Percentiles rank a stretch among this genome's conserved stretches.
Conservation (phyloP, 1,140 invertebrate genomes). For the Meloidogyne chitwoodi region DNA sequence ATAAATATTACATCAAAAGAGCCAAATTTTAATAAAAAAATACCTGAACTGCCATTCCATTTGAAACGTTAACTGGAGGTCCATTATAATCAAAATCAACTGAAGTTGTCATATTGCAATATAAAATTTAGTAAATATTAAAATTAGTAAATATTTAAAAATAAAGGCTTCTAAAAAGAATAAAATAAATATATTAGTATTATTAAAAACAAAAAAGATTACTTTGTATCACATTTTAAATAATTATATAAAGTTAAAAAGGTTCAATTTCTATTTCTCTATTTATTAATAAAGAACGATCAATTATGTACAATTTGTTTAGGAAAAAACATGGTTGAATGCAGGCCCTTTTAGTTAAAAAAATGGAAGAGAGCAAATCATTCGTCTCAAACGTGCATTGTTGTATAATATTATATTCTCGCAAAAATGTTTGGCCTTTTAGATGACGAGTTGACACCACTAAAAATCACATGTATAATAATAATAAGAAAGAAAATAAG, state of each 20-base stretch:
- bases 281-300: background rate
- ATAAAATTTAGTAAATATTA: background rate
- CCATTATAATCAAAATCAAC: conserved; percentile 37
- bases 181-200: too few relatives aligned
- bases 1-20: background rate
- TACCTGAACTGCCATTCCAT: conserved; percentile 19
- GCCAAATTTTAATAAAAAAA: background rate
- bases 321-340: background rate
- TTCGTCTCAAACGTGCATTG: background rate
- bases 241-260: too few relatives aligned
- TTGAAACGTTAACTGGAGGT: conserved; percentile 33
- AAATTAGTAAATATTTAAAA: too few relatives aligned
- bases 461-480: background rate
- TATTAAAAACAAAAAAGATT: too few relatives aligned
- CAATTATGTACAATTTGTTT: background rate
- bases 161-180: too few relatives aligned
- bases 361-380: background rate
- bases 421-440: background rate
- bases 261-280: background rate
- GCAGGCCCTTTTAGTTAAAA: background rate
- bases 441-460: background rate
- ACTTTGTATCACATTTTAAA: too few relatives aligned
- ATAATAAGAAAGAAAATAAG: background rate
- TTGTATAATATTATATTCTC: background rate
- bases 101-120: conserved; percentile 2